These are phyloP conservation scores for Atopsyche davidsoni DNA, from an alignment of 1,140 invertebrate genomes.

Conservation along the genomic window DNA sequence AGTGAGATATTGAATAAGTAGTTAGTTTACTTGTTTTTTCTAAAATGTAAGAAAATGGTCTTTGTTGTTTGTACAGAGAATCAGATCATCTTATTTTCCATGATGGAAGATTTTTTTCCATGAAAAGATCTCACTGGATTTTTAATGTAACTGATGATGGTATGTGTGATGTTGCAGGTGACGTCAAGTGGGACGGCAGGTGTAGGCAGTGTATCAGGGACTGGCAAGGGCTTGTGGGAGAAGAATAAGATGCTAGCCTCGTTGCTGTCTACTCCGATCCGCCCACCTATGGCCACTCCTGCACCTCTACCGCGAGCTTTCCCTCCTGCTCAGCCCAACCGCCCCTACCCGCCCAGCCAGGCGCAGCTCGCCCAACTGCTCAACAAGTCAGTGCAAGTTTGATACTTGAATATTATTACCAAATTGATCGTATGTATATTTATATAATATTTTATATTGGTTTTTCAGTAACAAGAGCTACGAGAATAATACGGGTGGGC, in stretches of 20 bases:
- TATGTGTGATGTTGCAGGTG: slow-evolving; percentile 34
- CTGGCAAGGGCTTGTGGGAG: slow-evolving; percentile 56
- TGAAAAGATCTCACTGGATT: no score
- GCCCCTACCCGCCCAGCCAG: slow-evolving; percentile 30
- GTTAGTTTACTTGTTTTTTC: slow-evolving; percentile 1
- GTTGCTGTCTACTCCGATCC: slow-evolving; percentile 71
- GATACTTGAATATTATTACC: neutral
- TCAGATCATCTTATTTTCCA: no score
- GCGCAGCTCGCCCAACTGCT: slow-evolving; percentile 36
- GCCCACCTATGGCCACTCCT: slow-evolving; percentile 53
- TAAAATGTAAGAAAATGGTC: neutral
- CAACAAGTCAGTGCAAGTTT: slow-evolving; percentile 35
- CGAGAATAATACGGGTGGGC: slow-evolving; percentile 7
- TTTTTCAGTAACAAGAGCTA: slow-evolving; percentile 35
- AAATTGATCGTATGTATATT: slow-evolving; percentile 1
- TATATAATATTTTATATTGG: slow-evolving; percentile 18
- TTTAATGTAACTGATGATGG: no score
- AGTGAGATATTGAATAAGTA: neutral
- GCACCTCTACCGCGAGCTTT: slow-evolving; percentile 37
- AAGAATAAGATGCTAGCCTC: slow-evolving; percentile 84
- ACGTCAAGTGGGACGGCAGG: slow-evolving; percentile 41
- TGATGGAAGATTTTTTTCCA: no score
- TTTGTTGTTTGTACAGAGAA: no score
- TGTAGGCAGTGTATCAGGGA: slow-evolving; percentile 19
- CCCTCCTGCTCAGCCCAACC: slow-evolving; percentile 29